Base-by-base conservation (phyloP, 2,113 vertebrate genomes). In the Calypte anna region DNA sequence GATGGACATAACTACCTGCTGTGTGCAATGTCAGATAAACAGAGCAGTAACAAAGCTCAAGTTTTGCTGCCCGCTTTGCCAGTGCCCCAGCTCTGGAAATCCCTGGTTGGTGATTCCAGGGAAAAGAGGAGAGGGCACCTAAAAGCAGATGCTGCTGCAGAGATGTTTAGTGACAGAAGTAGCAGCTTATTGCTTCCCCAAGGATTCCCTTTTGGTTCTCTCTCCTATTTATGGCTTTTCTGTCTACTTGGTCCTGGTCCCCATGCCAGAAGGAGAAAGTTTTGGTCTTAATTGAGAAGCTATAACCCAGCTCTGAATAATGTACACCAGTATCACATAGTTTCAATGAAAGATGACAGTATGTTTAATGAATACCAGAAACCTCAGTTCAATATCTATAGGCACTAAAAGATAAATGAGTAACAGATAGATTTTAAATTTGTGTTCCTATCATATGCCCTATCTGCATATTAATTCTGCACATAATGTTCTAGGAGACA, bases 81-180 rank as follows among this genome's bases (percentile, higher is more conserved):
- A 43, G 0, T 5, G 13, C 18, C 36, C 6, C 24, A 31, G 20
- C 6, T 57, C 51, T 77, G 64, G 27, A 72, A 67, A 22, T 33
- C 3, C 2, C 6, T 1, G 1, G 6, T 7, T 59, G 17, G 28
- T 76, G 10, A 25, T 74, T 22, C 19, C 1, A 1, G 2, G 4
- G 18, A 11, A 53, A 72, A 51, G 15, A 54, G 30, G 7, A 43
- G 25, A 23, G 53, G 9, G 25, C 33, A 57, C 28, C 46, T 61
- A 23, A 70, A 77, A 62, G 21, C 30, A 38, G 57, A 30, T 30
- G 23, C 15, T 21, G 7, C 27, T 81, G 31, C 54, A 30, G 23
- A 2, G 16, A 23, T 24, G 16, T 24, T 9, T 66, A 54, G 40
- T 73, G 46, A n/a, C 30, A 66, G 50, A 31, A 44, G 30, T 25